Evolutionary conservation across 2,888 invertebrate genomes (phyloP).

Genomic region (Phragmatobia fuliginosa): DNA sequence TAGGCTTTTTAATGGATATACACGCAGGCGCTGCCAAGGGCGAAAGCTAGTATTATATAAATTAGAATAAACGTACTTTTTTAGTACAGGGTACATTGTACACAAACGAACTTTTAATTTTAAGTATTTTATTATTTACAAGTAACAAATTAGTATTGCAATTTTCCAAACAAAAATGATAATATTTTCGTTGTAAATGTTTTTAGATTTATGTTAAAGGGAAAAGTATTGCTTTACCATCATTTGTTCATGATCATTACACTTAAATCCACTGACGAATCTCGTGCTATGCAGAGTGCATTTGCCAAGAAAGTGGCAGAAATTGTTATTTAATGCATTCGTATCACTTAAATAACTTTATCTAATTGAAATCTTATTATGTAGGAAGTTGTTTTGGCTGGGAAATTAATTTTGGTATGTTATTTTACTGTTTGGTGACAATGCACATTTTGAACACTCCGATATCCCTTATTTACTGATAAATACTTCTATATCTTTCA

Average conservation of each 20-base stretch:
- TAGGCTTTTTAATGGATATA: too few relatives aligned
- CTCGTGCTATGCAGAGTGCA: conserved; percentile 46
- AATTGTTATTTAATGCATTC: conserved; percentile 73
- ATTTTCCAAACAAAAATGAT: too few relatives aligned
- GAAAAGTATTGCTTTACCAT: conserved; percentile 48
- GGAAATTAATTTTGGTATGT: conserved; percentile 31
- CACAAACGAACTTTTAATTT: too few relatives aligned
- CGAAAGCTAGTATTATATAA: too few relatives aligned
- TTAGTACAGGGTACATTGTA: too few relatives aligned
- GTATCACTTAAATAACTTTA: conserved; percentile 71
- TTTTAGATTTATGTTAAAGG: too few relatives aligned
- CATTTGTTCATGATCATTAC: conserved; percentile 60
- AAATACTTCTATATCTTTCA: neutral
- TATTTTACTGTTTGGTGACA: conserved; percentile 8
- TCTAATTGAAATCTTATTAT: conserved; percentile 73
- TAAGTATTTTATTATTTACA: too few relatives aligned
- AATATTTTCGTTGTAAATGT: too few relatives aligned
- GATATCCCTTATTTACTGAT: neutral
- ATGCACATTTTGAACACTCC: neutral
- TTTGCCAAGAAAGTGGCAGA: conserved; percentile 70
- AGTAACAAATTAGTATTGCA: too few relatives aligned
- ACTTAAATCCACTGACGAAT: conserved; percentile 56
- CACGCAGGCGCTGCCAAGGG: too few relatives aligned
- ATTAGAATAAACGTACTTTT: too few relatives aligned
- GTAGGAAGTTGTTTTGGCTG: conserved; percentile 39